A percentile compares a stretch with the other conserved stretches of the same genome.
These are phyloP conservation scores for Coracias cyanogaster DNA, from an alignment of 2,797 vertebrate species.

Conservation along the genomic window DNA sequence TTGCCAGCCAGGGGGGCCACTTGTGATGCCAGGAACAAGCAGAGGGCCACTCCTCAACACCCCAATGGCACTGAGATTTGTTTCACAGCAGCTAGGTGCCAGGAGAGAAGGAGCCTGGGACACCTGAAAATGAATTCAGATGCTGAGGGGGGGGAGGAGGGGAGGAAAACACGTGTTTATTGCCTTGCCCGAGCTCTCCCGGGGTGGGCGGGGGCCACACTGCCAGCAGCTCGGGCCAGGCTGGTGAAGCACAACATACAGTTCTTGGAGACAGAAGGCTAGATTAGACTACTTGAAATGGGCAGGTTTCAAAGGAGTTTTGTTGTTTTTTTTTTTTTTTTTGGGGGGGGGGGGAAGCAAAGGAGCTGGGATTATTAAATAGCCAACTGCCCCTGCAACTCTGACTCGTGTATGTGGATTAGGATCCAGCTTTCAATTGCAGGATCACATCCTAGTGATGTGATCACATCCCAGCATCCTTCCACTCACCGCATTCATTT, in stretches of 20 bases:
- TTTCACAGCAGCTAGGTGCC: neutral
- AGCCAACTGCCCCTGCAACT: neutral
- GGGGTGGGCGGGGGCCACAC: fast-evolving
- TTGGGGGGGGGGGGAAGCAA: neutral
- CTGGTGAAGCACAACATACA: neutral
- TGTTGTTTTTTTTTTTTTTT: too few species aligned
- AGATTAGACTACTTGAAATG: neutral
- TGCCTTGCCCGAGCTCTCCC: neutral
- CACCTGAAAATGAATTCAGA: neutral
- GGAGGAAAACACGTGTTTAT: neutral
- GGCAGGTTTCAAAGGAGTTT: neutral
- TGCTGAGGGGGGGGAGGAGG: neutral
- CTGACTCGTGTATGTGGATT: neutral
- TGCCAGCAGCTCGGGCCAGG: neutral
- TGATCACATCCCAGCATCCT: neutral
- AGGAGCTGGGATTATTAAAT: neutral
- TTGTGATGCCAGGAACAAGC: neutral
- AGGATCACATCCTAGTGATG: neutral
- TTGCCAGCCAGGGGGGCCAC: neutral
- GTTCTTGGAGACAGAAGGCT: neutral
- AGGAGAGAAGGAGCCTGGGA: neutral
- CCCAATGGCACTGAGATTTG: neutral
- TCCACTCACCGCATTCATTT: neutral
- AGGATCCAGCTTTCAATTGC: neutral
- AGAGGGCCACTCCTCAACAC: neutral